phyloP scores from a whole-genome alignment of 2,888 invertebrate genomes.

The Pristionchus exspectatus region DNA sequence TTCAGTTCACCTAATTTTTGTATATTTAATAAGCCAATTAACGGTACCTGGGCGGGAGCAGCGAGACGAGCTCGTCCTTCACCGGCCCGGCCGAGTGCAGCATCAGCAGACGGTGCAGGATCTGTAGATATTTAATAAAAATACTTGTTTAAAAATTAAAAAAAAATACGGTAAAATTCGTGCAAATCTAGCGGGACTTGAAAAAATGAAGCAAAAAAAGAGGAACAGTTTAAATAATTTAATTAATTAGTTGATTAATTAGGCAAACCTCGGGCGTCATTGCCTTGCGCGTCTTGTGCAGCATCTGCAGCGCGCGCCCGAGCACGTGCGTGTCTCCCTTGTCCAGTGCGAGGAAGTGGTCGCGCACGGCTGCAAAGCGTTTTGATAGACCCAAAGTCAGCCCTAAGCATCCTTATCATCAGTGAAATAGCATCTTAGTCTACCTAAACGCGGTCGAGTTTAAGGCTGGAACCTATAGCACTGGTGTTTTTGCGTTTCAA shows the following conservation, averaged over 20 bases:
- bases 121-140: slow-evolving; percentile 43
- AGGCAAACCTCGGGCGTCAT: slow-evolving; percentile 65
- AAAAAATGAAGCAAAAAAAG: no score
- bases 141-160: no score
- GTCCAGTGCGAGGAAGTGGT: slow-evolving; percentile 68
- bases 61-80: slow-evolving; percentile 48
- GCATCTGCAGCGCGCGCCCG: slow-evolving; percentile 70
- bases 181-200: no score
- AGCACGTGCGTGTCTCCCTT: slow-evolving; percentile 71
- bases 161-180: no score
- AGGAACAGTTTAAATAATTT: no score
- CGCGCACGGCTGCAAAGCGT: slow-evolving; percentile 61
- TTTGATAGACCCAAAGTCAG: neutral
- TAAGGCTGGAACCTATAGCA: no score
- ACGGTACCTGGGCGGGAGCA: slow-evolving; percentile 42
- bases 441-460: no score
- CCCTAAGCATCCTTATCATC: no score
- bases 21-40: neutral
- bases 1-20: no score
- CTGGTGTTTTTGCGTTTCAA: no score
- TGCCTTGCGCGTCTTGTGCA: slow-evolving; percentile 72
- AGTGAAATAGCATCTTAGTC: no score
- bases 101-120: slow-evolving; percentile 53
- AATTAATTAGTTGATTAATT: neutral
- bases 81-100: slow-evolving; percentile 43